Evolutionary conservation across 2,113 vertebrate species (phyloP).

Genomic region (Euleptes europaea): DNA sequence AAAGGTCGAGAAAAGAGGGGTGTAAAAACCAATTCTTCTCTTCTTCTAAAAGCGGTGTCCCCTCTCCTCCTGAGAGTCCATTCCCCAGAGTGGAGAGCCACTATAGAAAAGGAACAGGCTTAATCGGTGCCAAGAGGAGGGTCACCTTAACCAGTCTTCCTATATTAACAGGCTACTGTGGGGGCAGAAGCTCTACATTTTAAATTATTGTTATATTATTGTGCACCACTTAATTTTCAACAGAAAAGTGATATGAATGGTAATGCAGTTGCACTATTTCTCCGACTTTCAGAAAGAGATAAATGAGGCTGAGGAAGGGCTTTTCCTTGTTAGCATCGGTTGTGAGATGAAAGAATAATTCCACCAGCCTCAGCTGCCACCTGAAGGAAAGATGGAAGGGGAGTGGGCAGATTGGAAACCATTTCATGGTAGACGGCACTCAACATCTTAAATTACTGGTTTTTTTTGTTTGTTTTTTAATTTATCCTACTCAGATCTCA

Average conservation of each 20-base stretch:
- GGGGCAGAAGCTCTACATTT: background rate
- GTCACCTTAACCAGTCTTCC: background rate
- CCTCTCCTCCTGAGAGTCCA: no score
- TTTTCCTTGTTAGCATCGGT: constrained; percentile 69
- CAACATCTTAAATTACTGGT: background rate
- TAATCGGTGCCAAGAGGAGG: no score
- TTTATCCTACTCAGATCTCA: background rate
- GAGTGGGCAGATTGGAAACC: background rate
- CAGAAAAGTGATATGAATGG: constrained; percentile 53
- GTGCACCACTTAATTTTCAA: background rate
- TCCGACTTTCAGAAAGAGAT: constrained; percentile 61
- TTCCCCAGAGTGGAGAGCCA: no score
- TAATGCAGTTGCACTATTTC: constrained; percentile 71
- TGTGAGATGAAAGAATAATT: constrained; percentile 61
- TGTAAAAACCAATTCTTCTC: no score
- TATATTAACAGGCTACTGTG: background rate
- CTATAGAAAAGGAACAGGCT: no score
- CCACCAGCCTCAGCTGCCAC: constrained; percentile 57
- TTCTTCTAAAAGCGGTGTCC: no score
- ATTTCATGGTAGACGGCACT: background rate
- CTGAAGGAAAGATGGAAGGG: constrained; percentile 19
- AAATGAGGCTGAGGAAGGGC: constrained; percentile 56
- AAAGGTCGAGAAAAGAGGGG: no score
- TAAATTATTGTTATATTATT: background rate
- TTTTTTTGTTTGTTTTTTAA: no score